Base-by-base conservation (phyloP, 2,888 invertebrate genomes). In the Apodemia mormo region DNA sequence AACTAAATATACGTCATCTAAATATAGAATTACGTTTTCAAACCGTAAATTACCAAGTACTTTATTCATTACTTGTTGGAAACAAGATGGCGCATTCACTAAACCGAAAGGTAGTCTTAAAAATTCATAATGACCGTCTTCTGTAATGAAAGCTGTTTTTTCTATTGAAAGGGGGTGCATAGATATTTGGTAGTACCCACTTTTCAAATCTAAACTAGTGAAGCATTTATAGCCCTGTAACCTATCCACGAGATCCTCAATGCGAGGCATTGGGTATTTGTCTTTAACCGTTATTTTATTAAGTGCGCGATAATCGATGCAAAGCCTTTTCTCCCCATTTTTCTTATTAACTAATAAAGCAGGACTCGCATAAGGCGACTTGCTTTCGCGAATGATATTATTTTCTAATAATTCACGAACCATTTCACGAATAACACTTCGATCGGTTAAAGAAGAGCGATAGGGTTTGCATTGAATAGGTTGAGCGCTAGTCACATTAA, bases 61-160 rank as follows among this genome's bases (percentile, higher is more conserved):
- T 58, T 66, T 73, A 40, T 75, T 67, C 71, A 75, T 72, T 49
- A 72, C 52, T 58, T 69, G 58, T 71, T 72, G 70, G 56, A 74
- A 74, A 58, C 68, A 71, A 0, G 71, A 69, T 0, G 71, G 73
- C 3, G 68, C 74, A 68, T 76, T 76, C 0, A 22, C 71, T 29
- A 77, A 70, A 30, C 77, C 74, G 56, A 77, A 76, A 0, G 76
- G 76, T 0, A 77, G 65, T 29, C 74, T 68, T 33, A 81, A 73
- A 72, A 81, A 85, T 71, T 88, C 83, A 64, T 76, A 87, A 22
- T 84, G 80, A 0, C 85, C 85, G 56, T 83, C 81, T 0, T 81
- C 81, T 0, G 84, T 88, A 0, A 82, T 79, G 80, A 22, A 84
- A 77, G 84, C 85, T 0, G 85, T 87, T 61, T 82, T 82, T 2